These are phyloP conservation scores for Pionites leucogaster DNA, from an alignment of 2,113 vertebrate genomes.

Conservation along the genomic window DNA sequence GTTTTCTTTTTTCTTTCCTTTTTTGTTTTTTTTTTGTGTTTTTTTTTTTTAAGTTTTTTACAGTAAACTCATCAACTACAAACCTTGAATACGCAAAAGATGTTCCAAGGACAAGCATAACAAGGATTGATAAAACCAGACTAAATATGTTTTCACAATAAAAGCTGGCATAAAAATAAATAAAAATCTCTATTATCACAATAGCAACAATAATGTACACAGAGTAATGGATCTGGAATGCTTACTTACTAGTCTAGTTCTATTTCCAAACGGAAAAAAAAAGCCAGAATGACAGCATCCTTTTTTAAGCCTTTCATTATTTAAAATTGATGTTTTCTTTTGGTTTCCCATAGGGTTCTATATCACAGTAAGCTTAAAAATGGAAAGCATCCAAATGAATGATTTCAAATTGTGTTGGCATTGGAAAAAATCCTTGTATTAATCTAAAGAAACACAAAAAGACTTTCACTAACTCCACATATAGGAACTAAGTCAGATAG, in stretches of 20 bases:
- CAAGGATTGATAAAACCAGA: conserved; percentile 79
- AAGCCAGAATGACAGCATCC: conserved; percentile 67
- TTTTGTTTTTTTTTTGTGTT: too few species aligned
- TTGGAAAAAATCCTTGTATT: conserved; percentile 73
- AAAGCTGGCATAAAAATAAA: conserved; percentile 87
- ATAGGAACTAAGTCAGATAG: conserved; percentile 77
- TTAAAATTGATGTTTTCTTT: conserved; percentile 69
- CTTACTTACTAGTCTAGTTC: conserved; percentile 75
- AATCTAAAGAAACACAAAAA: conserved; percentile 79
- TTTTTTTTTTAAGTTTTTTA: conserved; percentile 82
- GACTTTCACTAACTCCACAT: conserved; percentile 79
- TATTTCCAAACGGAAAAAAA: conserved; percentile 73
- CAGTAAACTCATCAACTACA: conserved; percentile 91
- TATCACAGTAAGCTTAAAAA: conserved; percentile 71
- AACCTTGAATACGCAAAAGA: conserved; percentile 89
- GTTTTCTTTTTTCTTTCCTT: too few species aligned
- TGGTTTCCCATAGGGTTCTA: conserved; percentile 73
- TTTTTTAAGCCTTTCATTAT: conserved; percentile 69
- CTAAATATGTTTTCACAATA: conserved; percentile 80
- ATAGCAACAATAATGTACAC: conserved; percentile 82
- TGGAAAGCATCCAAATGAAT: conserved; percentile 63
- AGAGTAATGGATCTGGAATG: conserved; percentile 77
- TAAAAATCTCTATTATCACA: conserved; percentile 84
- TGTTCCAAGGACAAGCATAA: conserved; percentile 87
- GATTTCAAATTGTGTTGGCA: conserved; percentile 67